These are phyloP conservation scores for Rhinoptilus africanus DNA, from an alignment of 2,113 vertebrate genomes.

Conservation along the genomic window DNA sequence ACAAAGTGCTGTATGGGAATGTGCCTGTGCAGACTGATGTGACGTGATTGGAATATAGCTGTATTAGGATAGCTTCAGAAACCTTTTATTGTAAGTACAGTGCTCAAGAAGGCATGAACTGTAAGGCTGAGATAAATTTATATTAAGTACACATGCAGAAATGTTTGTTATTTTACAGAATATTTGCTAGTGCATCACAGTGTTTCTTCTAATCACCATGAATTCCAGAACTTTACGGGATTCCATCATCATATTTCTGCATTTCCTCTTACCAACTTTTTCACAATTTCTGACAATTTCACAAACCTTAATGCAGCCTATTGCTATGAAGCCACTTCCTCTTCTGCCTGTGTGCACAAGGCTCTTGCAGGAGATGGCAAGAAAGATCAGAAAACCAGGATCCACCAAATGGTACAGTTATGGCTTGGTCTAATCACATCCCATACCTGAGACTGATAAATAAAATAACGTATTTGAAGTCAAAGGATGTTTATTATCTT, in stretches of 20 bases:
- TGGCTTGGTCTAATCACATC: background rate
- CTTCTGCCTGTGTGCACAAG: background rate
- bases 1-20: background rate
- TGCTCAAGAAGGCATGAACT: background rate
- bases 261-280: background rate
- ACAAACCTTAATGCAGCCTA: background rate
- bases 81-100: background rate
- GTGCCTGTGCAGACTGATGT: background rate
- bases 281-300: background rate
- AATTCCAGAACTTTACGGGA: background rate
- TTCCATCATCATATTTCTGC: background rate
- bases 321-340: background rate
- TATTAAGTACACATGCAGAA: background rate
- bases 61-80: background rate
- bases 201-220: background rate
- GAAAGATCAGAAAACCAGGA: background rate
- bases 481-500: background rate
- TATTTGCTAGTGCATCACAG: background rate
- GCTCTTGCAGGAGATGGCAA: background rate
- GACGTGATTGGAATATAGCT: background rate
- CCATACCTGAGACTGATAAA: background rate
- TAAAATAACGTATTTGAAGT: background rate
- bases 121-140: background rate
- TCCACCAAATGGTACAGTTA: background rate
- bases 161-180: background rate